phyloP scores from a whole-genome alignment of 2,797 vertebrate species.

The Chiloscyllium punctatum region DNA sequence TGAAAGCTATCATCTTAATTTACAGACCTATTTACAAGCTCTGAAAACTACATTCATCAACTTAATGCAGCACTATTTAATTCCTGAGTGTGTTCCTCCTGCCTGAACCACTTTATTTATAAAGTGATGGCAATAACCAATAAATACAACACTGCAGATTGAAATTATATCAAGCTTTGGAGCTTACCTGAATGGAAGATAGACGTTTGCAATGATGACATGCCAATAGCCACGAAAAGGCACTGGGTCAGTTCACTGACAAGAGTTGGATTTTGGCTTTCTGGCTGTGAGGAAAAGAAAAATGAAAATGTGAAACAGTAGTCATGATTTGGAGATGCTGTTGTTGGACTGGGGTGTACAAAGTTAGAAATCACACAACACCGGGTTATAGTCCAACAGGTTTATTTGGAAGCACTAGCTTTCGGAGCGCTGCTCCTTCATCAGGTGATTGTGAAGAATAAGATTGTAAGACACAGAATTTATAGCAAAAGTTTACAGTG shows the following conservation, averaged over 20 bases:
- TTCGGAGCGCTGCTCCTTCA: too few relatives aligned
- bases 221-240: conserved; percentile 29
- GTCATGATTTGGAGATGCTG: not conserved
- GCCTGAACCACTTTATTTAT: not conserved
- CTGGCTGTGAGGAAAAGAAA: not conserved
- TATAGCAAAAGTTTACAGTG: too few relatives aligned
- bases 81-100: not conserved
- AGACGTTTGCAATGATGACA: conserved; percentile 35
- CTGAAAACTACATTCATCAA: not conserved
- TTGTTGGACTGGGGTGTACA: too few relatives aligned
- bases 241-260: not conserved
- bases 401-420: too few relatives aligned
- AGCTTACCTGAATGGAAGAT: conserved; percentile 12
- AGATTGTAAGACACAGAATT: too few relatives aligned
- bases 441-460: too few relatives aligned
- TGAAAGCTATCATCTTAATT: not conserved
- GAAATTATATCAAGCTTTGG: not conserved
- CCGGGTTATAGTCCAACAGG: too few relatives aligned
- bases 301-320: not conserved
- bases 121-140: not conserved
- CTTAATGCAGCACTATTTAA: not conserved
- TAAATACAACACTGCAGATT: not conserved
- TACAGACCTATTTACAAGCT: not conserved
- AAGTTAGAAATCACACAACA: too few relatives aligned
- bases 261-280: not conserved